Conservation (phyloP, 2,888 invertebrate genomes). For the Tenthredo notha region DNA sequence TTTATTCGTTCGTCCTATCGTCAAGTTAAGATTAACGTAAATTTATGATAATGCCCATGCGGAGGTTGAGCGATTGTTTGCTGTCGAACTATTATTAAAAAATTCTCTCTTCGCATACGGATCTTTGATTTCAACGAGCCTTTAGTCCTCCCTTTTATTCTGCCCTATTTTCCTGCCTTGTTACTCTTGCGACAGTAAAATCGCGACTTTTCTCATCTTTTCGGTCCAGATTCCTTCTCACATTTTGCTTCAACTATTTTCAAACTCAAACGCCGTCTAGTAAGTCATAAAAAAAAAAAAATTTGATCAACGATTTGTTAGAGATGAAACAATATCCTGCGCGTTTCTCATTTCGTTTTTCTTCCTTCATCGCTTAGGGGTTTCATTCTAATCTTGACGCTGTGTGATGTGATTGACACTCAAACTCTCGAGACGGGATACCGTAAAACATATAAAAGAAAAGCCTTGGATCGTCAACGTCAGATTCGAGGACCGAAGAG, state of each 20-base stretch:
- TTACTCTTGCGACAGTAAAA: background rate
- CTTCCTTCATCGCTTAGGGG: background rate
- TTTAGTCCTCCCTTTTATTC: background rate
- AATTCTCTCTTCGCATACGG: slow-evolving; percentile 17
- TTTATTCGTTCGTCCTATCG: background rate
- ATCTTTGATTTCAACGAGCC: background rate
- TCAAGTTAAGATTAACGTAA: background rate
- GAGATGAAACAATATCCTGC: background rate
- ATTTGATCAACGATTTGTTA: slow-evolving; percentile 16
- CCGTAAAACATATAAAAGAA: slow-evolving; percentile 15
- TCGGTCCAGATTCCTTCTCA: background rate
- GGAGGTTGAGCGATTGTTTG: background rate
- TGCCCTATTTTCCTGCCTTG: background rate
- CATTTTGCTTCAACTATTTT: slow-evolving; percentile 2
- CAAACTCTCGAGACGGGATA: slow-evolving; percentile 21
- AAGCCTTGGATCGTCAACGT: slow-evolving; percentile 17
- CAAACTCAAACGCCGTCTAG: background rate
- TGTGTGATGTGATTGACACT: slow-evolving; percentile 30
- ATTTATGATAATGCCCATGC: background rate
- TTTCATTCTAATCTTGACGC: slow-evolving; percentile 4
- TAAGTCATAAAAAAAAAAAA: slow-evolving; percentile 14
- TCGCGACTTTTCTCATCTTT: slow-evolving; percentile 2
- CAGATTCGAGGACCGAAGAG: background rate
- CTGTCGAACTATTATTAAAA: background rate
- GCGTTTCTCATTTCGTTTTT: background rate